Evolutionary conservation across 2,888 invertebrate species (phyloP).

Genomic region (Dolichomitus sp.): DNA sequence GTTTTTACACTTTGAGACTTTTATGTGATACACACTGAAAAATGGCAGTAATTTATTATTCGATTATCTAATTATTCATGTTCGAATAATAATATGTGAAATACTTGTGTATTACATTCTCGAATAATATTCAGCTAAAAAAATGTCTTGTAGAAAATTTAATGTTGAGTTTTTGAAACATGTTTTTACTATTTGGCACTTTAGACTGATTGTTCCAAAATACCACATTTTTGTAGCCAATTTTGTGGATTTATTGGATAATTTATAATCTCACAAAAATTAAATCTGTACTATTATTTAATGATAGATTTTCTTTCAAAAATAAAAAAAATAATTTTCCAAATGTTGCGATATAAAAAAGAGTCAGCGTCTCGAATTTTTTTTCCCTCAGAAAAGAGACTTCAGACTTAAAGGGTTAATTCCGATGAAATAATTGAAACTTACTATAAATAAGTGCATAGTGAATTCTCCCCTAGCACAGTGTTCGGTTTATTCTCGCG

Average conservation of each 20-base stretch:
- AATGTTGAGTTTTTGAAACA: too few species aligned
- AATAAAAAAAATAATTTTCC: not conserved
- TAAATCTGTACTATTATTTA: not conserved
- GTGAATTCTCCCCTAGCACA: not conserved
- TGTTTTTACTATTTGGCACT: too few species aligned
- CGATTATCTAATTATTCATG: too few species aligned
- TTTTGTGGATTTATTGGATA: not conserved
- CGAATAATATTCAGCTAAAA: not conserved
- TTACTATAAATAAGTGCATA: not conserved
- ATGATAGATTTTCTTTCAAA: not conserved
- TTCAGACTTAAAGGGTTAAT: not conserved
- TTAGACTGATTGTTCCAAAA: too few species aligned
- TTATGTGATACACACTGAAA: not conserved
- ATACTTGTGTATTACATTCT: not conserved
- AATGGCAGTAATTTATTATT: not conserved
- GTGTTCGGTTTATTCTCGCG: constrained; percentile 3
- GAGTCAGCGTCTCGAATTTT: not conserved
- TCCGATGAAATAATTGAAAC: not conserved
- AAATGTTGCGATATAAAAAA: not conserved
- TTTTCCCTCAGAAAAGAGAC: not conserved
- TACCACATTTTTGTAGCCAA: not conserved
- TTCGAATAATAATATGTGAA: not conserved
- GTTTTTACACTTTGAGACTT: not conserved
- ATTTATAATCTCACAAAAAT: not conserved
- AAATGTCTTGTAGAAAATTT: not conserved